Evolutionary conservation across 1,140 invertebrate species (phyloP).

Genomic region (Adoxophyes honmai): DNA sequence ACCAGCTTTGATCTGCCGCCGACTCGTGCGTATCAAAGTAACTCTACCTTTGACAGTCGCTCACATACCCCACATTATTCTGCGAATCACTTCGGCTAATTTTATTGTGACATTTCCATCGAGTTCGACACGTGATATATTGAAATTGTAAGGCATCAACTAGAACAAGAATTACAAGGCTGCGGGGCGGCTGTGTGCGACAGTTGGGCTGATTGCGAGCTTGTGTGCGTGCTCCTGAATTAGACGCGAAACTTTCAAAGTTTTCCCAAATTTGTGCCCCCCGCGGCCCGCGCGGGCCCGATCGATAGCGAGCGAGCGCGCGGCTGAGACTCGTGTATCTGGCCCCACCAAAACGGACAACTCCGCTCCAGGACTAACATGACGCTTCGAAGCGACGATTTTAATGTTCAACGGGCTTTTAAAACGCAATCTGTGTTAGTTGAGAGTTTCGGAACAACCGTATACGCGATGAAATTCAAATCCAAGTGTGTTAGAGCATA

Average conservation of each 20-base stretch:
- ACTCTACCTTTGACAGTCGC: constrained; percentile 6
- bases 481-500: neutral
- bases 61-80: constrained; percentile 4
- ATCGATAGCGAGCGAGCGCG: constrained; percentile 65
- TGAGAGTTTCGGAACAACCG: neutral
- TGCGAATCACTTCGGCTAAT: constrained; percentile 12
- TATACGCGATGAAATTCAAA: neutral
- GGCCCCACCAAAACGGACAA: constrained; percentile 63
- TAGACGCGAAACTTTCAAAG: constrained; percentile 77
- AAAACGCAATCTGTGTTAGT: constrained; percentile 15
- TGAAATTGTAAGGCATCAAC: constrained; percentile 52
- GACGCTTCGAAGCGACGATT: constrained; percentile 55
- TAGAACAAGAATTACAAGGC: constrained; percentile 65
- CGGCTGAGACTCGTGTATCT: constrained; percentile 47
- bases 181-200: constrained; percentile 42
- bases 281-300: constrained; percentile 36
- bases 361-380: constrained; percentile 53
- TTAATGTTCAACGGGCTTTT: constrained; percentile 33
- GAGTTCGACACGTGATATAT: constrained; percentile 57
- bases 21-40: constrained; percentile 16
- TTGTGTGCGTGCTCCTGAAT: constrained; percentile 76
- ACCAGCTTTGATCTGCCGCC: constrained; percentile 57
- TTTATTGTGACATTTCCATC: constrained; percentile 40
- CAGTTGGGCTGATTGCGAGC: constrained; percentile 43
- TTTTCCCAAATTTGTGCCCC: constrained; percentile 75